Evolutionary conservation across 1,140 invertebrate species (phyloP), one percentile per base, ranked within the genome.

Genomic region (Drosophila pectinifera): DNA sequence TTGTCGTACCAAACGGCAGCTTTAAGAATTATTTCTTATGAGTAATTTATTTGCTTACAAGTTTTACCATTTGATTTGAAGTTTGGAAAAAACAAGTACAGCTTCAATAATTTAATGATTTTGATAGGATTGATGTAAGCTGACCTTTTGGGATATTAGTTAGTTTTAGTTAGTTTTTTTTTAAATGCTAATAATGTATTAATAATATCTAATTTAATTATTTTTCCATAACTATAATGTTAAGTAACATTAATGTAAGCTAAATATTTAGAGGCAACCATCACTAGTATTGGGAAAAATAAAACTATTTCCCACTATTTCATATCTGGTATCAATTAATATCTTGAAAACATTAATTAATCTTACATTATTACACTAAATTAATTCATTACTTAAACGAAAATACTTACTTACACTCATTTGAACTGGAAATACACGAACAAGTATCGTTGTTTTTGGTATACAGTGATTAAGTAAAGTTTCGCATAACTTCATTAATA

Each of bases 31-130:
- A 59, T 39, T 65, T 69, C 54, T 57, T 68, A 68, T 68, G 48
- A 53, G 24, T 55, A 45, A 64, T 64, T 82, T 78, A 48, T 58
- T 84, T 77, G 70, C 16, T 62, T n/a, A 22, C 63, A 84, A 84
- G 48, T 73, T 83, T 72, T 67, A 56, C 36, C 68, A 80, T 65
- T 73, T 62, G 48, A 82, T 58, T 72, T 69, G 36, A 31, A 76
- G 53, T 58, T 56, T 57, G 56, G 6, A 28, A 34, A 18, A 42
- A 28, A 43, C 51, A 51, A 73, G 36, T 73, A 24, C 11, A 14
- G 16, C 14, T 45, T 38, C 5, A 3, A 31, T 13, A 65, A 53
- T 14, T 26, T 6, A 45, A 63, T 20, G 18, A 18, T 41, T 26
- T 68, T 41, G 14, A 28, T 18, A 18, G 24, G 5, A 16, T 28